Evolutionary conservation across 37 sponge, comb jelly and placozoan species (phyloP).

Genomic region (Spongilla lacustris): DNA sequence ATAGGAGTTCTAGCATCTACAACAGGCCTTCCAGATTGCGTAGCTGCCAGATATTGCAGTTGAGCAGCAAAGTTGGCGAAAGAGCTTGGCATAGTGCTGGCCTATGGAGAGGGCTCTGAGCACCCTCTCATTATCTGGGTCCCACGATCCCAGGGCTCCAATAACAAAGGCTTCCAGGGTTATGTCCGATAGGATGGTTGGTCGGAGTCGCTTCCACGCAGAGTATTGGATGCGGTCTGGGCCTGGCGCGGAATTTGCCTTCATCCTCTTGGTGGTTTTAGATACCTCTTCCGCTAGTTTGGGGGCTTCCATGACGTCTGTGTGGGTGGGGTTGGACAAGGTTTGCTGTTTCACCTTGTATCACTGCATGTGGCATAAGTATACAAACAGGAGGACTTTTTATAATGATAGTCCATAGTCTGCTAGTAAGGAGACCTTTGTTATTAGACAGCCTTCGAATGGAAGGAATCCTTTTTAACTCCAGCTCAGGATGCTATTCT

Average conservation of each 20-base stretch:
- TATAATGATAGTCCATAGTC: no score
- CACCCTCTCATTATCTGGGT: background rate
- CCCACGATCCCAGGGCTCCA: background rate
- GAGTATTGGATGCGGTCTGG: background rate
- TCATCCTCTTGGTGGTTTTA: background rate
- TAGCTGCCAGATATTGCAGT: background rate
- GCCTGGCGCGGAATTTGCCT: background rate
- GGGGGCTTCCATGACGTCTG: background rate
- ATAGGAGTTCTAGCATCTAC: no score
- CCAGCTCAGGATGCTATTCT: background rate
- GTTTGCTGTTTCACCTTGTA: no score
- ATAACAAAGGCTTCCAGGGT: no score
- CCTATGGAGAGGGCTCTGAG: background rate
- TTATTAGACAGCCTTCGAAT: slow-evolving; percentile 15
- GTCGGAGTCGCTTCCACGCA: background rate
- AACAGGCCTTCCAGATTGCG: slow-evolving; percentile 3
- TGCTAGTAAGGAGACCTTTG: no score
- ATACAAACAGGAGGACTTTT: no score
- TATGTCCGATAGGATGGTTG: no score
- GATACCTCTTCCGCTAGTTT: background rate
- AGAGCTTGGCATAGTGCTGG: background rate
- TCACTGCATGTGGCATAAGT: no score
- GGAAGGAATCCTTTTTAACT: slow-evolving; percentile 52
- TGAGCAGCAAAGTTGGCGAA: slow-evolving; percentile 13
- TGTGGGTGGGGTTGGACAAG: background rate